phyloP scores from a whole-genome alignment of 2,113 vertebrate genomes.

The Protobothrops flavoviridis region DNA sequence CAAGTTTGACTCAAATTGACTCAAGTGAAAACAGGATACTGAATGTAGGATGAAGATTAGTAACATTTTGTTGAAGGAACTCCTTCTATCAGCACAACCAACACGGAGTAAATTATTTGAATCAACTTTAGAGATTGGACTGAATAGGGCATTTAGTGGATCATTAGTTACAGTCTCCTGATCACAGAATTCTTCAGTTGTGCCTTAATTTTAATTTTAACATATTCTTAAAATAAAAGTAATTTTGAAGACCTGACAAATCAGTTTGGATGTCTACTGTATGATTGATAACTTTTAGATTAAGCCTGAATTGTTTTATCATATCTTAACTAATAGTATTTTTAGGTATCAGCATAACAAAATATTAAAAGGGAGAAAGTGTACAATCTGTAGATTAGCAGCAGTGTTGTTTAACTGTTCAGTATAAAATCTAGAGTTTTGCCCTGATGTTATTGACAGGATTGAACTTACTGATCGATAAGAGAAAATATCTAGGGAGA shows the following conservation, averaged over 20 bases:
- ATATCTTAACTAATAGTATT: neutral
- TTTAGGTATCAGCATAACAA: neutral
- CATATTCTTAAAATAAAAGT: neutral
- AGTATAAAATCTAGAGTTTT: slow-evolving; percentile 41
- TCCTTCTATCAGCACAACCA: neutral
- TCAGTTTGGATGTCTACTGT: neutral
- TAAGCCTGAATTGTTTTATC: neutral
- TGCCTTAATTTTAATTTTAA: neutral
- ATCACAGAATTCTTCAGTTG: neutral
- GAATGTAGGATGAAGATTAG: neutral
- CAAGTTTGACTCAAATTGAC: neutral
- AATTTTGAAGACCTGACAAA: neutral
- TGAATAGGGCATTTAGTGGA: neutral
- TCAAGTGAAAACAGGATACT: neutral
- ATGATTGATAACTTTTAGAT: neutral
- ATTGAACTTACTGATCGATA: slow-evolving; percentile 50
- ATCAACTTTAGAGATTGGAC: neutral
- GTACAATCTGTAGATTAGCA: neutral
- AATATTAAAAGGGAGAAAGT: neutral
- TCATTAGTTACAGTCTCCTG: no score
- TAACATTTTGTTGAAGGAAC: neutral
- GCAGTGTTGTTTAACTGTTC: slow-evolving; percentile 1
- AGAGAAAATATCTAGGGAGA: slow-evolving; percentile 12
- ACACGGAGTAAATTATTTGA: neutral
- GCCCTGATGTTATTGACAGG: slow-evolving; percentile 40